phyloP scores from a whole-genome alignment of 2,888 invertebrate species.

The Sepioteuthis lessoniana region DNA sequence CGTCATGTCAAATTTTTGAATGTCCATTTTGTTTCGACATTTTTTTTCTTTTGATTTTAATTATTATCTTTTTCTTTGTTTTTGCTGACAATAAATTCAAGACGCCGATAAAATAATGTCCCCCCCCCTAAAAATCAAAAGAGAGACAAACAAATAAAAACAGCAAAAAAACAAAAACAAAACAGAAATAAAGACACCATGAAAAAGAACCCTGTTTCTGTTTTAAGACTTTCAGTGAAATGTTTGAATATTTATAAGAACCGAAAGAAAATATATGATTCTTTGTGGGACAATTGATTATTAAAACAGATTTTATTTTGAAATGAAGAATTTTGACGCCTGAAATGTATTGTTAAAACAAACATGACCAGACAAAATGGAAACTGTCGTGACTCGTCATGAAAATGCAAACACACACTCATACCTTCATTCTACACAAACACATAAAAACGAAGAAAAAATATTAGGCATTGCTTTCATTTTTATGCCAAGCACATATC shows the following conservation, averaged over 20 bases:
- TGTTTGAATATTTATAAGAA: conserved; percentile 11
- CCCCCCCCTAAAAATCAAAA: too few species aligned
- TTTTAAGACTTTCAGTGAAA: neutral
- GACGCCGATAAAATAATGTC: neutral
- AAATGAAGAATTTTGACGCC: conserved; percentile 21
- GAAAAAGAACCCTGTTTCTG: neutral
- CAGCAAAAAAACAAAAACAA: neutral
- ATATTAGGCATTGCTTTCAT: too few species aligned
- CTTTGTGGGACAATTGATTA: neutral
- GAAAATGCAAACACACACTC: neutral
- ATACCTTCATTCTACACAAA: neutral
- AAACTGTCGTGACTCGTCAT: neutral
- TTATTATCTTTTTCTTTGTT: neutral
- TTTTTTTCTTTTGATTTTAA: neutral
- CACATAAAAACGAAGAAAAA: neutral
- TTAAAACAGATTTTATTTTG: neutral
- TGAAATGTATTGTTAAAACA: neutral
- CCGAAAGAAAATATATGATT: neutral
- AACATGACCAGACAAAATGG: neutral
- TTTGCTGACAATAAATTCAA: neutral
- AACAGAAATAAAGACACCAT: too few species aligned
- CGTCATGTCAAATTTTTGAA: neutral
- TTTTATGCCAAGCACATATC: too few species aligned
- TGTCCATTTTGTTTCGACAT: neutral
- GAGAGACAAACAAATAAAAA: neutral